Evolutionary conservation across 2,888 invertebrate genomes (phyloP).

Genomic region (Gastracanthus pulcherrimus): DNA sequence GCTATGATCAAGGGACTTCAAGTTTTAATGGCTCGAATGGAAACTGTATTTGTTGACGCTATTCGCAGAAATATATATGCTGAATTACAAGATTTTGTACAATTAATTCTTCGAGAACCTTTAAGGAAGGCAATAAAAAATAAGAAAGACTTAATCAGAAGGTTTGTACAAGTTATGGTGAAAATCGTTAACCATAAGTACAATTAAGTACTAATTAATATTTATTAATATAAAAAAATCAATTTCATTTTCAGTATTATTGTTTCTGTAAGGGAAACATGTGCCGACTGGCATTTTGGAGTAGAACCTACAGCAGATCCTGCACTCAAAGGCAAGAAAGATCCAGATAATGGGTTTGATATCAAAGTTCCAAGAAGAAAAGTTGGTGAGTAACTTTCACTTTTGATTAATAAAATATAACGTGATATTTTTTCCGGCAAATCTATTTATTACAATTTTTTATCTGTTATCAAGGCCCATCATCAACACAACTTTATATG

Average conservation of each 20-base stretch:
- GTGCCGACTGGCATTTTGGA: conserved; percentile 97
- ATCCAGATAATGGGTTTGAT: conserved; percentile 93
- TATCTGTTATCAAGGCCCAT: conserved; percentile 83
- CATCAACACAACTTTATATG: conserved; percentile 98
- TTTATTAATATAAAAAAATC: not conserved
- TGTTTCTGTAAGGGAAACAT: conserved; percentile 97
- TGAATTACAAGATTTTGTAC: conserved; percentile 98
- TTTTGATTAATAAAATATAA: conserved; percentile 21
- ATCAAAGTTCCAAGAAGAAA: conserved; percentile 95
- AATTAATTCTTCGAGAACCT: conserved; percentile 92
- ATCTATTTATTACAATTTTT: conserved; percentile 24
- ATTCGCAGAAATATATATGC: conserved; percentile 95
- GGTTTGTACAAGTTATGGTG: no score
- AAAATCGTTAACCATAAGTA: not conserved
- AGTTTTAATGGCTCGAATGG: conserved; percentile 97
- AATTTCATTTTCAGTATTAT: conserved; percentile 85
- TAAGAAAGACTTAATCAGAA: conserved; percentile 95
- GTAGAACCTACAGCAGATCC: conserved; percentile 95
- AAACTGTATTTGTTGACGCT: conserved; percentile 95
- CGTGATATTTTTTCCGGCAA: conserved; percentile 33
- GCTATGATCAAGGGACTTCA: conserved; percentile 99
- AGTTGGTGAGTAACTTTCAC: conserved; percentile 84
- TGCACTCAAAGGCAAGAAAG: conserved; percentile 94
- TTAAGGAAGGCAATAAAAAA: conserved; percentile 97
- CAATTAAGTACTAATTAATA: not conserved